These are phyloP conservation scores for Tiliacea aurago DNA, from an alignment of 2,888 invertebrate genomes.

Conservation along the genomic window DNA sequence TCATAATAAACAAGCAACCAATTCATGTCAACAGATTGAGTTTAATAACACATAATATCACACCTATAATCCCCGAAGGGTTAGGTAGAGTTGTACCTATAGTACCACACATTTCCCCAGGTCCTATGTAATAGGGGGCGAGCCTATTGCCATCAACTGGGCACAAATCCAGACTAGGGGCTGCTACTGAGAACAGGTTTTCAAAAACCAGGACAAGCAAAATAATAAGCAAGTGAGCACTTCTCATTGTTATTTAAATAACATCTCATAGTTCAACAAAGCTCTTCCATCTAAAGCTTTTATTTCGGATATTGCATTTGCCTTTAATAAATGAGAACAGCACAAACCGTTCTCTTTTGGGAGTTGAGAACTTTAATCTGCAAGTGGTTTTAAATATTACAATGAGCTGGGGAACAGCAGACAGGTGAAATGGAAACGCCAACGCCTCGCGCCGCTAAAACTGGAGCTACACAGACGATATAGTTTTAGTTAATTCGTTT, in stretches of 20 bases:
- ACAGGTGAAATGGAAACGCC: conserved; percentile 50
- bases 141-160: background rate
- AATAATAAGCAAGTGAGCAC: background rate
- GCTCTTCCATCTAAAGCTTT: conserved; percentile 9
- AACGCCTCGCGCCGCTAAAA: conserved; percentile 18
- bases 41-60: background rate
- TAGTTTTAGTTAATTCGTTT: conserved; percentile 47
- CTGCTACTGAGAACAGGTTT: background rate
- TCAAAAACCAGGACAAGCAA: background rate
- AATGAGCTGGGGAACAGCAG: conserved; percentile 43
- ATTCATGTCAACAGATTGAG: background rate
- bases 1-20: background rate
- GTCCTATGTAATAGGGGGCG: background rate
- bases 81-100: too few species aligned
- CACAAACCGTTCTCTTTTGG: conserved; percentile 54
- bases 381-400: conserved; percentile 57
- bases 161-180: background rate
- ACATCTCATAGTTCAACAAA: conserved; percentile 9
- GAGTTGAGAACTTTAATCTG: conserved; percentile 57
- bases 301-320: conserved; percentile 47
- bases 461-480: conserved; percentile 12
- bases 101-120: too few species aligned
- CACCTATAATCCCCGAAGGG: too few species aligned
- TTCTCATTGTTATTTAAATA: conserved; percentile 20
- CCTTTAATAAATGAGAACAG: conserved; percentile 46